Conservation (phyloP, 2,113 vertebrate genomes). For the Dipodomys spectabilis region DNA sequence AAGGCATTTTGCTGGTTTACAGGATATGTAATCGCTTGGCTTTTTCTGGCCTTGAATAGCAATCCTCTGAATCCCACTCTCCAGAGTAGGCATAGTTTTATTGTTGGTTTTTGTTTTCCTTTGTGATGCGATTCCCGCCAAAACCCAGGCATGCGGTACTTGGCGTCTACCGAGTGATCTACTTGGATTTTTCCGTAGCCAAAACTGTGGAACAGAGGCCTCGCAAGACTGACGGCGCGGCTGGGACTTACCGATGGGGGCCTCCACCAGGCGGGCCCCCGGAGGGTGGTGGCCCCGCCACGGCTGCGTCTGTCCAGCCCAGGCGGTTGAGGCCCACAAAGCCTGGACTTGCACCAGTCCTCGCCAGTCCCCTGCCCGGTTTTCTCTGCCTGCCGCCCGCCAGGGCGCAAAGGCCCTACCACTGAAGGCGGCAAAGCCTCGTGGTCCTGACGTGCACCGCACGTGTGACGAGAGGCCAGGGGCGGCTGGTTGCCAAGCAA, state of each 20-base stretch:
- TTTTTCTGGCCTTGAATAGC: background rate
- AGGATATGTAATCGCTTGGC: no score
- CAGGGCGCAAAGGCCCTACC: no score
- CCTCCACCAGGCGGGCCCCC: background rate
- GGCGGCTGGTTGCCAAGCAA: slow-evolving; percentile 48
- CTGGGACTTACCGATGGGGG: slow-evolving; percentile 48
- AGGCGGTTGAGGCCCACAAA: background rate
- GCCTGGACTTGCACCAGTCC: no score
- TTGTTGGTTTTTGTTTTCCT: background rate
- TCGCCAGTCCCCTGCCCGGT: no score
- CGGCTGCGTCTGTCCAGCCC: background rate
- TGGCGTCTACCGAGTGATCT: background rate
- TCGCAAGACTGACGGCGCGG: rapidly evolving
- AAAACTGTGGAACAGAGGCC: background rate
- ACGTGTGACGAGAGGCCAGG: background rate
- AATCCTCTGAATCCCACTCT: background rate
- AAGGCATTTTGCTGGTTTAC: no score
- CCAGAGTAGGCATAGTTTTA: background rate
- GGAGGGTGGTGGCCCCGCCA: background rate
- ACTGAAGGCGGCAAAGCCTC: no score
- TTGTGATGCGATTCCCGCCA: background rate
- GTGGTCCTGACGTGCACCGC: background rate
- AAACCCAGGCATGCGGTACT: no score
- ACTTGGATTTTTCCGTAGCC: background rate
- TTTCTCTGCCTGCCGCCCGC: no score